These are phyloP conservation scores for Platichthys stellatus DNA, from an alignment of 2,113 vertebrate genomes.

Conservation along the genomic window DNA sequence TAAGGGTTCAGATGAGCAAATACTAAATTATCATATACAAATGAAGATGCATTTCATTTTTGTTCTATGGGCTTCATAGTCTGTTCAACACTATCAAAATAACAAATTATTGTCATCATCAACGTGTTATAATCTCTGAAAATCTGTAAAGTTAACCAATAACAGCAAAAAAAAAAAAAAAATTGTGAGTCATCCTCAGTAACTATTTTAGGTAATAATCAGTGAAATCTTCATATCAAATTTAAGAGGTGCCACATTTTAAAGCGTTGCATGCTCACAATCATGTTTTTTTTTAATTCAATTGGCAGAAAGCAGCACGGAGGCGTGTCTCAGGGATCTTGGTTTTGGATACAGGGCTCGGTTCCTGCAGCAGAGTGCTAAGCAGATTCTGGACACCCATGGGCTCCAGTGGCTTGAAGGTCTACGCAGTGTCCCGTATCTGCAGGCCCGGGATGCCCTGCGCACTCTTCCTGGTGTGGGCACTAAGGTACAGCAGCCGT, in stretches of 20 bases:
- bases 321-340: constrained; percentile 85
- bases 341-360: constrained; percentile 94
- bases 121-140: not conserved
- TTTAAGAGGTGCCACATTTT: not conserved
- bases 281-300: constrained; percentile 1
- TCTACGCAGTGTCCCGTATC: constrained; percentile 83
- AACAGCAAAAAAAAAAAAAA: not conserved
- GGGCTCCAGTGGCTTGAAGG: constrained; percentile 83
- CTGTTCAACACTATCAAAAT: not conserved
- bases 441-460: constrained; percentile 85
- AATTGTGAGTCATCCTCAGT: too few relatives aligned
- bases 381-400: constrained; percentile 80
- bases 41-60: not conserved
- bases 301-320: constrained; percentile 81
- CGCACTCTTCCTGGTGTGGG: constrained; percentile 91
- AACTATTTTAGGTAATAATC: not conserved
- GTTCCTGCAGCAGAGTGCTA: constrained; percentile 88
- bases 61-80: not conserved
- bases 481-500: constrained; percentile 82
- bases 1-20: too few relatives aligned
- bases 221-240: not conserved
- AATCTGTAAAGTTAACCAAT: not conserved
- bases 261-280: not conserved
- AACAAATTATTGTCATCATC: not conserved
- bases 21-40: too few relatives aligned